phyloP scores from a whole-genome alignment of 2,888 invertebrate genomes.

The Megaustenia siamemsis region DNA sequence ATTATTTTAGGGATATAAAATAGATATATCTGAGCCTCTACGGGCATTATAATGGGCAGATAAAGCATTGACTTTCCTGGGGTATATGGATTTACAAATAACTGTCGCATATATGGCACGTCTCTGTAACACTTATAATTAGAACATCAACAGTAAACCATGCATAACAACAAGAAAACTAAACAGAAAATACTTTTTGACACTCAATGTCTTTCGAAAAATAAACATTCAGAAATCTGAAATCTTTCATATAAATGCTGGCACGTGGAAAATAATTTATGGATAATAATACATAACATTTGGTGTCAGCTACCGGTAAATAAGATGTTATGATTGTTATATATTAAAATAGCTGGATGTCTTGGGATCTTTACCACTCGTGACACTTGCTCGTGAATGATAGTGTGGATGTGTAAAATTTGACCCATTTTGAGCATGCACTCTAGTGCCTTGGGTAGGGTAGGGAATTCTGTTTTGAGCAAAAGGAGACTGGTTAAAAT shows the following conservation, averaged over 20 bases:
- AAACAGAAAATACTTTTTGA: not conserved
- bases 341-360: conserved; percentile 33
- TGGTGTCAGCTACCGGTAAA: conserved; percentile 7
- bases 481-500: conserved; percentile 13
- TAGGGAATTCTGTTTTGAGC: conserved; percentile 24
- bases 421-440: conserved; percentile 40
- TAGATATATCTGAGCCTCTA: too few relatives aligned
- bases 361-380: conserved; percentile 39
- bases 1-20: too few relatives aligned
- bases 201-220: not conserved
- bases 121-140: conserved; percentile 23
- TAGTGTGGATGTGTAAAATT: conserved; percentile 31
- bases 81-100: too few relatives aligned
- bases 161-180: not conserved
- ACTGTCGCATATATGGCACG: conserved; percentile 33
- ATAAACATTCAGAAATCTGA: conserved; percentile 10
- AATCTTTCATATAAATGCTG: conserved; percentile 25
- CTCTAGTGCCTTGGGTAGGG: conserved; percentile 23
- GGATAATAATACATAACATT: not conserved
- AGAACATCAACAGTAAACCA: not conserved
- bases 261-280: conserved; percentile 8
- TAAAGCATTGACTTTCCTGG: too few relatives aligned
- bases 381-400: conserved; percentile 14
- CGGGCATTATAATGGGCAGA: too few relatives aligned
- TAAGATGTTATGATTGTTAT: not conserved